A percentile compares a stretch with the other conserved stretches of the same genome.
phyloP scores from a whole-genome alignment of 2,888 invertebrate species.

The Agonum fuliginosum region DNA sequence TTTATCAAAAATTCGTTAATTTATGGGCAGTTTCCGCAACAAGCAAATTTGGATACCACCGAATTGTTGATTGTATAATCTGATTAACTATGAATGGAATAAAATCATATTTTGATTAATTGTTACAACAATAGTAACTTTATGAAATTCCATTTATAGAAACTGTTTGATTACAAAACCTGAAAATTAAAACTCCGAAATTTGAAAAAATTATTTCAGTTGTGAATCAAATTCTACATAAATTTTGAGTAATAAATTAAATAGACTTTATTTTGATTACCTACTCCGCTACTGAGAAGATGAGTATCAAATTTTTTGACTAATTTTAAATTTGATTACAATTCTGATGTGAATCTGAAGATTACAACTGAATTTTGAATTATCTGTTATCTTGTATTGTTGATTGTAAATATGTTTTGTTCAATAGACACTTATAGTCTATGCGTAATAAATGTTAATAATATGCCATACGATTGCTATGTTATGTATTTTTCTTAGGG shows the following conservation, averaged over 20 bases:
- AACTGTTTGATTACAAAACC: too few relatives aligned
- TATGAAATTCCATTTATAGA: too few relatives aligned
- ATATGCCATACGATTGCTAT: too few relatives aligned
- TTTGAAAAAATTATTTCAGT: not conserved
- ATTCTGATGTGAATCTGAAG: constrained; percentile 31
- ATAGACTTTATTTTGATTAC: not conserved
- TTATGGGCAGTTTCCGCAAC: too few relatives aligned
- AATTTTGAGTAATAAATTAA: constrained; percentile 4
- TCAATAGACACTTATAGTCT: constrained; percentile 5
- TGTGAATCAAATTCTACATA: not conserved
- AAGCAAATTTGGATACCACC: too few relatives aligned
- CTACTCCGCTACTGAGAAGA: not conserved
- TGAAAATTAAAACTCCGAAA: too few relatives aligned
- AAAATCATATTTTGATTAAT: too few relatives aligned
- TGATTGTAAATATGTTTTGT: constrained; percentile 9
- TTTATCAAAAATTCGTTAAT: too few relatives aligned
- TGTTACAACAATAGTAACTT: too few relatives aligned
- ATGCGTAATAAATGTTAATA: not conserved
- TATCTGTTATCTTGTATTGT: constrained; percentile 12
- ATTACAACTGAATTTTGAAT: constrained; percentile 1
- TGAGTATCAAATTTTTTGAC: not conserved
- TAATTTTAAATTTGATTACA: constrained; percentile 17
- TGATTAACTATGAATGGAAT: too few relatives aligned
- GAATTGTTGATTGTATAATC: too few relatives aligned
- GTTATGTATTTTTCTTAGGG: too few relatives aligned